phyloP scores from a whole-genome alignment of 2,888 invertebrate genomes.

The Hololepta plana region DNA sequence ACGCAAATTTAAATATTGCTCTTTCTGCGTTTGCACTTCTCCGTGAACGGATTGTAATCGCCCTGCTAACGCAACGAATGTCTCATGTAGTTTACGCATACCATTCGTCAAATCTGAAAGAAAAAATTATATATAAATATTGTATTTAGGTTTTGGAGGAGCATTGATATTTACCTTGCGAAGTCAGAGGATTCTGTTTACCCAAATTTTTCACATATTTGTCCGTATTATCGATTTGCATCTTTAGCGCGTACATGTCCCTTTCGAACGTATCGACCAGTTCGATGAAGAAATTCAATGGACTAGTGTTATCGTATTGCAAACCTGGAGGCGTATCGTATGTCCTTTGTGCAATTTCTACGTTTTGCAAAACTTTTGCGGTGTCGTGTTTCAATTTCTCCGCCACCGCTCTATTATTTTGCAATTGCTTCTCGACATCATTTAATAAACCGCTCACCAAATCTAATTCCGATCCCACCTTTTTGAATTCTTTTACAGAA shows the following conservation, averaged over 20 bases:
- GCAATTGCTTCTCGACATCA: conserved; percentile 41
- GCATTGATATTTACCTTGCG: conserved; percentile 34
- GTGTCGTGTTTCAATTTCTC: conserved; percentile 53
- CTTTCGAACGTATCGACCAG: conserved; percentile 51
- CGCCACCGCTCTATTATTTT: conserved; percentile 38
- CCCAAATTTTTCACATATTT: conserved; percentile 49
- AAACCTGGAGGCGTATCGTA: conserved; percentile 58
- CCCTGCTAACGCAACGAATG: conserved; percentile 74
- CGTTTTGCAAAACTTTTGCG: conserved; percentile 50
- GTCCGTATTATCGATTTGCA: conserved; percentile 55
- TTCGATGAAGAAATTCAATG: conserved; percentile 50
- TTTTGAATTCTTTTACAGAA: conserved; percentile 40
- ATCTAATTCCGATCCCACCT: conserved; percentile 44
- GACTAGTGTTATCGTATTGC: conserved; percentile 58
- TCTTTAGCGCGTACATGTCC: conserved; percentile 46
- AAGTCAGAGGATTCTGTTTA: conserved; percentile 42
- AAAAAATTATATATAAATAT: conserved; percentile 7
- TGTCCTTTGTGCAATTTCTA: conserved; percentile 62
- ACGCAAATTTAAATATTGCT: conserved; percentile 64
- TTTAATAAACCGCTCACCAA: conserved; percentile 37
- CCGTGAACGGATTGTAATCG: conserved; percentile 65
- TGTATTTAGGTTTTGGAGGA: neutral
- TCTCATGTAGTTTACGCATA: conserved; percentile 68
- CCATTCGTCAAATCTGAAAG: conserved; percentile 56
- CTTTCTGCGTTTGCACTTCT: conserved; percentile 64